phyloP scores from a whole-genome alignment of 2,113 vertebrate genomes.

The Neomonachus schauinslandi region DNA sequence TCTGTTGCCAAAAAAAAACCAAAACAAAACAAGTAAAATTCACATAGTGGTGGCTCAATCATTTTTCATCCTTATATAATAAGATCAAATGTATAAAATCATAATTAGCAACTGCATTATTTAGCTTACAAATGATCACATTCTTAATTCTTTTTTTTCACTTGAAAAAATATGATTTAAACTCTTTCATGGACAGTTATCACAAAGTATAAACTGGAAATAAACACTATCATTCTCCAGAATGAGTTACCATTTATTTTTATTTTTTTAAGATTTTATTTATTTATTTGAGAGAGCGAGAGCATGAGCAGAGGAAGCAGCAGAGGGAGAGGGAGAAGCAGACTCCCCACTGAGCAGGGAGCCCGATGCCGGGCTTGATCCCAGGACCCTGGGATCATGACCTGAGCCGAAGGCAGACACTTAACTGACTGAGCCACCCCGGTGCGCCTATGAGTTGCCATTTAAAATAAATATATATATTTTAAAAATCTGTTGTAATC shows the following conservation, averaged over 20 bases:
- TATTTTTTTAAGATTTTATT: background rate
- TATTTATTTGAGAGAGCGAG: background rate
- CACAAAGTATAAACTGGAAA: background rate
- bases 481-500: background rate
- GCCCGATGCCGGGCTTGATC: fast-evolving
- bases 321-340: background rate
- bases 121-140: background rate
- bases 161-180: background rate
- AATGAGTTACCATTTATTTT: background rate
- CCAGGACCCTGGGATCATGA: background rate
- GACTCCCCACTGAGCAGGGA: background rate
- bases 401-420: background rate
- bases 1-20: background rate
- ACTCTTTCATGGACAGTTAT: constrained; percentile 6
- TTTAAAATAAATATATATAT: background rate
- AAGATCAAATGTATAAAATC: background rate
- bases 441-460: background rate
- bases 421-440: background rate
- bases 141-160: background rate
- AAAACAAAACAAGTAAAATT: background rate
- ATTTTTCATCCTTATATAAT: background rate
- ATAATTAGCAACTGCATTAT: background rate
- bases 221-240: background rate
- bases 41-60: background rate
- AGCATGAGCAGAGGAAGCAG: background rate